A percentile compares a stretch with the other conserved stretches of the same genome.
Evolutionary conservation across 2,888 invertebrate species (phyloP).

Genomic region (Drosophila sordidapex): DNA sequence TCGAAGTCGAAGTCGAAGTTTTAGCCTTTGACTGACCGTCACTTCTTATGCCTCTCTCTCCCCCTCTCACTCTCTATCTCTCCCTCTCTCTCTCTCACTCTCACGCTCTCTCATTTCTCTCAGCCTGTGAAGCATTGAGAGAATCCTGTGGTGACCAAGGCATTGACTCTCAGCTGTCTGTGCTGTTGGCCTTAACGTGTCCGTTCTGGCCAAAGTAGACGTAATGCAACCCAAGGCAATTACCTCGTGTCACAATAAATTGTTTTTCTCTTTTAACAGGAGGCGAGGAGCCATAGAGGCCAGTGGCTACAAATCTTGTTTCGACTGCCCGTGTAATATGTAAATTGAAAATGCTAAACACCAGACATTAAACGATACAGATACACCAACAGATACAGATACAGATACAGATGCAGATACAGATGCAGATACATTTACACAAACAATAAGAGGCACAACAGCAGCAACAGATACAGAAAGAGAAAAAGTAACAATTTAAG

Average conservation of each 20-base stretch:
- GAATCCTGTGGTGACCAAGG: slow-evolving; percentile 28
- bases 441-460: not conserved
- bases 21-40: slow-evolving; percentile 59
- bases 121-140: slow-evolving; percentile 22
- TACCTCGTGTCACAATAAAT: slow-evolving; percentile 79
- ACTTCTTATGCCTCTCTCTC: slow-evolving; percentile 12
- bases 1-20: slow-evolving; percentile 4
- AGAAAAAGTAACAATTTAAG: slow-evolving; percentile 2
- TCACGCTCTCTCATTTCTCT: not conserved
- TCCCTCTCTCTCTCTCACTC: not conserved
- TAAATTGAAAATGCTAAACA: slow-evolving; percentile 81
- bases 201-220: slow-evolving; percentile 57
- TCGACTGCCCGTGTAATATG: slow-evolving; percentile 79
- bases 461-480: not conserved
- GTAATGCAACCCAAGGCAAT: slow-evolving; percentile 66
- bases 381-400: slow-evolving; percentile 26
- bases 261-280: slow-evolving; percentile 56
- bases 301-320: slow-evolving; percentile 77
- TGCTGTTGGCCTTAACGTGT: slow-evolving; percentile 49
- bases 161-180: slow-evolving; percentile 27
- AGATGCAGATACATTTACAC: slow-evolving; percentile 1
- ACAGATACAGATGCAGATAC: slow-evolving; percentile 16
- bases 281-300: slow-evolving; percentile 28
- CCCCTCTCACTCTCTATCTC: not conserved
- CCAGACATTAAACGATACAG: slow-evolving; percentile 75